A percentile compares a stretch with the other conserved stretches of the same genome.
These are phyloP conservation scores for Chionoecetes opilio DNA, from an alignment of 1,140 invertebrate species.

Conservation along the genomic window DNA sequence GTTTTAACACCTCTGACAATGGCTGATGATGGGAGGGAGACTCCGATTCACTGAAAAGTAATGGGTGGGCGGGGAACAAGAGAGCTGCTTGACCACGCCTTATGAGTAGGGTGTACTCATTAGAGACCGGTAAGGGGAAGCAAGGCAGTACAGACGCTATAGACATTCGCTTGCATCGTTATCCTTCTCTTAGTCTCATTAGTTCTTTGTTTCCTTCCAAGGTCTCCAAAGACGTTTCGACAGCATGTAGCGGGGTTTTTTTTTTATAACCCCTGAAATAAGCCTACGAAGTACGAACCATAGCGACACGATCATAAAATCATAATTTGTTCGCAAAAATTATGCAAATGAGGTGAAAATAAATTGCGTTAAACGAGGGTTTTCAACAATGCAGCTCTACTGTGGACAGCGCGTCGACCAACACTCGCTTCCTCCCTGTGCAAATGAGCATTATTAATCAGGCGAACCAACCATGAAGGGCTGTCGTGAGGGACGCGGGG, in stretches of 20 bases:
- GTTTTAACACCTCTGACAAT: not conserved
- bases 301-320: not conserved
- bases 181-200: not conserved
- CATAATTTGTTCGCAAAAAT: not conserved
- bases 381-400: constrained; percentile 4
- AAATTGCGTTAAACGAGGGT: constrained; percentile 9
- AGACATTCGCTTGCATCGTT: not conserved
- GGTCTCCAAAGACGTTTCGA: not conserved
- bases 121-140: no score
- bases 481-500: not conserved
- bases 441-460: constrained; percentile 30
- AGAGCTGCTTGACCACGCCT: not conserved
- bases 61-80: not conserved
- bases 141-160: not conserved
- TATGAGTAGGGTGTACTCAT: not conserved
- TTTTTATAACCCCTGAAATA: not conserved
- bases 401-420: not conserved
- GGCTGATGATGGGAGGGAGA: not conserved
- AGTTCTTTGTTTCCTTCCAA: not conserved
- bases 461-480: constrained; percentile 16
- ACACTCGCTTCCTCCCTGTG: not conserved
- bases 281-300: not conserved
- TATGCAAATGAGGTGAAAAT: constrained; percentile 11
- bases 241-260: not conserved
- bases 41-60: not conserved